Evolutionary conservation across 2,888 invertebrate genomes (phyloP).

Genomic region (Epinotia bilunana): DNA sequence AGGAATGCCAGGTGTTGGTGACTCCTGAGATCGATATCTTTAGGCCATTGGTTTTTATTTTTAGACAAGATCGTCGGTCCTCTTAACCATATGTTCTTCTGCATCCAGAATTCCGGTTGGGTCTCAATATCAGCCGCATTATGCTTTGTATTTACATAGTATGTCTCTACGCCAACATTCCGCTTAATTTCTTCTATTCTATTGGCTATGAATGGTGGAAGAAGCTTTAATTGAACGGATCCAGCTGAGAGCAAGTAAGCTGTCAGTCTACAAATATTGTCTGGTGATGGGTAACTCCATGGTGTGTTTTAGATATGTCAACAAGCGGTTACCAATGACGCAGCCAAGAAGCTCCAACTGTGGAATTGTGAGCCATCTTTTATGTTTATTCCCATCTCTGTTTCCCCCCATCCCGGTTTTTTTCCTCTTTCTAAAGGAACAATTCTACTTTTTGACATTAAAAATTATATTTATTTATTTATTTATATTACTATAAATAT

Average conservation of each 20-base stretch:
- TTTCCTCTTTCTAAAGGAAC: too few species aligned
- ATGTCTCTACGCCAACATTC: background rate
- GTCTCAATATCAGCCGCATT: background rate
- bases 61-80: background rate
- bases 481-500: too few species aligned
- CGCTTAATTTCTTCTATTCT: constrained; percentile 45
- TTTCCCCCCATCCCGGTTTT: too few species aligned
- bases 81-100: background rate
- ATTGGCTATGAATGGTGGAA: constrained; percentile 45
- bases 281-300: too few species aligned
- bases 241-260: constrained; percentile 44
- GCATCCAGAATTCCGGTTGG: background rate
- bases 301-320: too few species aligned
- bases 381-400: too few species aligned
- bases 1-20: too few species aligned
- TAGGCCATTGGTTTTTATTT: background rate
- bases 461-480: too few species aligned
- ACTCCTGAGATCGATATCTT: too few species aligned
- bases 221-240: constrained; percentile 42
- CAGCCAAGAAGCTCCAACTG: constrained; percentile 40
- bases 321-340: constrained; percentile 1
- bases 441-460: background rate
- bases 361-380: constrained; percentile 17
- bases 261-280: constrained; percentile 46
- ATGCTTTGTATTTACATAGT: background rate